A percentile compares a stretch with the other conserved stretches of the same genome.
Evolutionary conservation across 53 echinoderm and acorn worm genomes (phyloP).

Genomic region (Astropecten irregularis): DNA sequence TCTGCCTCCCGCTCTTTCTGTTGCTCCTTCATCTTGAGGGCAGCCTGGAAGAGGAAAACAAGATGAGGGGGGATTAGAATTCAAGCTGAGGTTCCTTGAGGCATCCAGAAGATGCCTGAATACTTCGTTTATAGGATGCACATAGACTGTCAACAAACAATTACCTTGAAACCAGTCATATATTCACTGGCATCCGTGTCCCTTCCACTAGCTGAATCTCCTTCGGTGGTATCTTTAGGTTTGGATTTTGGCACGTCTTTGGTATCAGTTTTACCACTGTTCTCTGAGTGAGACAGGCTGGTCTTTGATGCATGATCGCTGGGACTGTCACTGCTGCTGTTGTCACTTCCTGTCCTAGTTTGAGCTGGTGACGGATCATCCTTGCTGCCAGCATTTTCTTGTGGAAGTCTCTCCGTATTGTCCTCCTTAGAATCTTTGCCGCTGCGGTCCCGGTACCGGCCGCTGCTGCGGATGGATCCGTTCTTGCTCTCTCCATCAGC

Average conservation of each 20-base stretch:
- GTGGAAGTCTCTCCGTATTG: not conserved
- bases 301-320: not conserved
- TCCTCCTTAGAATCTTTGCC: constrained; percentile 12
- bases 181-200: constrained; percentile 43
- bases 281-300: constrained; percentile 19
- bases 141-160: too few species aligned
- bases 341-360: constrained; percentile 1
- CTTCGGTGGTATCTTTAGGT: constrained; percentile 22
- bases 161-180: constrained; percentile 82
- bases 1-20: constrained; percentile 55
- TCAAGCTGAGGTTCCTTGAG: not conserved
- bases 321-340: not conserved
- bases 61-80: too few species aligned
- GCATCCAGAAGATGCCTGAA: too few species aligned
- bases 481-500: constrained; percentile 46
- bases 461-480: constrained; percentile 16
- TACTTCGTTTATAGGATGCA: too few species aligned
- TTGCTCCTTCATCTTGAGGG: constrained; percentile 60
- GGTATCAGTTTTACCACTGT: not conserved
- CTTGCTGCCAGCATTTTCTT: not conserved
- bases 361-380: not conserved
- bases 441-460: constrained; percentile 38
- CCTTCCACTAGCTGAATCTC: not conserved
- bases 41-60: too few species aligned
- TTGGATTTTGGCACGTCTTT: constrained; percentile 10